Evolutionary conservation across 1,140 invertebrate species (phyloP).

Genomic region (Drosophila fuyamai): DNA sequence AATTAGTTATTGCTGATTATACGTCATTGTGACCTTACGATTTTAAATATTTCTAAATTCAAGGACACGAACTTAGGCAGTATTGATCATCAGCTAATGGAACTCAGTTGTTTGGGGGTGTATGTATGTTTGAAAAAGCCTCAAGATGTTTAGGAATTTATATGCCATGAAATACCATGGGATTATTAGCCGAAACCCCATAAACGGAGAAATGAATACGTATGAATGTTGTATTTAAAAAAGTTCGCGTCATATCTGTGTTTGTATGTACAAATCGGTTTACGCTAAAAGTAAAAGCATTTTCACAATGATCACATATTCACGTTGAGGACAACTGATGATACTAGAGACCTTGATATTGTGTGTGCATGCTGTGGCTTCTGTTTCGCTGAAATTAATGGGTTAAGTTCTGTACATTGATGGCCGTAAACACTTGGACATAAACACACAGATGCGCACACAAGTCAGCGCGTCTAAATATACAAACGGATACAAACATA

Average conservation of each 20-base stretch:
- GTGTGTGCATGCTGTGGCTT: conserved; percentile 36
- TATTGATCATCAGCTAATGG: conserved; percentile 30
- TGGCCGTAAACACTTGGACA: conserved; percentile 51
- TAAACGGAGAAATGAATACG: conserved; percentile 19
- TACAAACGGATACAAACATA: conserved; percentile 46
- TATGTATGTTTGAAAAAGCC: conserved; percentile 21
- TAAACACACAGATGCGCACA: conserved; percentile 34
- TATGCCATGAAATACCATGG: conserved; percentile 29
- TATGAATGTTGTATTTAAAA: conserved; percentile 24
- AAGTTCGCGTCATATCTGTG: conserved; percentile 30
- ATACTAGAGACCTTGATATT: conserved; percentile 48
- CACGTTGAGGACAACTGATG: conserved; percentile 15
- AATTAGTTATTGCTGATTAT: neutral
- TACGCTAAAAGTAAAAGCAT: conserved; percentile 51
- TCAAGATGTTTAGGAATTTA: conserved; percentile 23
- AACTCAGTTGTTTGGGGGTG: conserved; percentile 8
- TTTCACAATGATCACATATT: conserved; percentile 29
- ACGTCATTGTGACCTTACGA: neutral
- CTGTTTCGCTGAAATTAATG: conserved; percentile 45
- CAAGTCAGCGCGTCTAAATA: conserved; percentile 50
- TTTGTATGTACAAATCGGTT: conserved; percentile 26
- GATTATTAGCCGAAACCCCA: conserved; percentile 33
- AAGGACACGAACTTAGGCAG: conserved; percentile 21
- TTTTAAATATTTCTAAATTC: conserved; percentile 12
- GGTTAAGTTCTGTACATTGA: conserved; percentile 53